Conservation (phyloP, 2,113 vertebrate species). For the Seriola rivoliana region DNA sequence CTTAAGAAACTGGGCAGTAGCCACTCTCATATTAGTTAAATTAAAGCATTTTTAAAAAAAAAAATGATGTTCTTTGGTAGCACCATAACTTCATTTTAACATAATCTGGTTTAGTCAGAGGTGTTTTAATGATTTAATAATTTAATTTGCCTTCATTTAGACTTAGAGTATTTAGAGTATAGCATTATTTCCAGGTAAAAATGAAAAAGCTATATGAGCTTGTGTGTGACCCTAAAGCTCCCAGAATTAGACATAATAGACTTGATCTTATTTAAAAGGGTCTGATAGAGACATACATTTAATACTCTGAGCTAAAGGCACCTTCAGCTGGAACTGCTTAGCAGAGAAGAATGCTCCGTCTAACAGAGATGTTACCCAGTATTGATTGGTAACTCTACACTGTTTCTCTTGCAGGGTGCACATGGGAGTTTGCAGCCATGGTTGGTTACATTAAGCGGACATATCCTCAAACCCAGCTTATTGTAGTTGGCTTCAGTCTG, state of each 20-base stretch:
- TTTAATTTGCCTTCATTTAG: background rate
- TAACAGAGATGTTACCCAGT: background rate
- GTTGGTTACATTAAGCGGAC: slow-evolving; percentile 94
- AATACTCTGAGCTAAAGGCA: slow-evolving; percentile 36
- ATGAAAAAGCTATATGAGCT: background rate
- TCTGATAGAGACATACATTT: background rate
- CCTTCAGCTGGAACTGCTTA: slow-evolving; percentile 44
- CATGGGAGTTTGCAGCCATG: slow-evolving; percentile 98
- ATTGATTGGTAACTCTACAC: slow-evolving; percentile 36
- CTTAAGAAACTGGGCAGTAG: background rate
- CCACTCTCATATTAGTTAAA: background rate
- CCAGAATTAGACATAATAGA: background rate
- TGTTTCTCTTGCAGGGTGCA: slow-evolving; percentile 88
- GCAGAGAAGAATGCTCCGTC: background rate
- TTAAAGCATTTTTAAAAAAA: too few species aligned
- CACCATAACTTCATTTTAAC: background rate
- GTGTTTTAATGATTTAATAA: background rate
- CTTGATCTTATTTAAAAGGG: slow-evolving; percentile 1
- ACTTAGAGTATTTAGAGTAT: background rate
- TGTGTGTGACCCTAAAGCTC: background rate
- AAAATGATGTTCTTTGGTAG: background rate
- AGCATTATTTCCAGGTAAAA: background rate
- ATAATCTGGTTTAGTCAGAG: background rate
- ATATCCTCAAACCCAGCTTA: slow-evolving; percentile 91
- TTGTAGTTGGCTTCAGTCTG: slow-evolving; percentile 96